Evolutionary conservation across 2,888 invertebrate species (phyloP).

Genomic region (Noctua pronuba): DNA sequence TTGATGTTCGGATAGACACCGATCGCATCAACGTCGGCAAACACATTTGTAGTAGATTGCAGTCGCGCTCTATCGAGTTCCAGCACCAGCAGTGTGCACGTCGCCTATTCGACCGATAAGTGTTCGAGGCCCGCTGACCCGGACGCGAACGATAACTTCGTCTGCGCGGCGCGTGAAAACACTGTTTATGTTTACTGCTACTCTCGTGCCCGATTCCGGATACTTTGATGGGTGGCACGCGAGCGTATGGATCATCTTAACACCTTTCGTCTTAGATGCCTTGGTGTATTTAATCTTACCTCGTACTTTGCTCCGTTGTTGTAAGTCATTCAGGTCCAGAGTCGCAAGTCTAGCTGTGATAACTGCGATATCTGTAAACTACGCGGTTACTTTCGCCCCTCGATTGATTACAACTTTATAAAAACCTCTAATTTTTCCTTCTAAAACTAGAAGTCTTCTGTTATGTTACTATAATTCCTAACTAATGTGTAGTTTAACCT

Average conservation of each 20-base stretch:
- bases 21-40: constrained; percentile 34
- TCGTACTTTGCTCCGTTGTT: not conserved
- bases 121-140: constrained; percentile 76
- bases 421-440: not conserved
- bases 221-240: constrained; percentile 51
- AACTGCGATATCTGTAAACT: not conserved
- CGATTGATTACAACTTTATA: not conserved
- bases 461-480: not conserved
- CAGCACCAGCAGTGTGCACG: constrained; percentile 41
- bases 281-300: not conserved
- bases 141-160: constrained; percentile 82
- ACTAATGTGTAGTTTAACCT: not conserved
- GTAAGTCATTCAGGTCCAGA: not conserved
- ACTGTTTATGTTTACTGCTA: constrained; percentile 75
- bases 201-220: constrained; percentile 72
- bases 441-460: not conserved
- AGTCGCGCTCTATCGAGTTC: constrained; percentile 35
- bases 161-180: constrained; percentile 82
- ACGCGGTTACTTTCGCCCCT: not conserved
- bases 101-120: constrained; percentile 60
- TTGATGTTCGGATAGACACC: constrained; percentile 11
- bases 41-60: constrained; percentile 12
- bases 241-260: constrained; percentile 40
- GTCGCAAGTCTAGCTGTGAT: not conserved
- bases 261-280: constrained; percentile 27